Base-by-base conservation (phyloP, 2,113 vertebrate species). In the Chloebia gouldiae region DNA sequence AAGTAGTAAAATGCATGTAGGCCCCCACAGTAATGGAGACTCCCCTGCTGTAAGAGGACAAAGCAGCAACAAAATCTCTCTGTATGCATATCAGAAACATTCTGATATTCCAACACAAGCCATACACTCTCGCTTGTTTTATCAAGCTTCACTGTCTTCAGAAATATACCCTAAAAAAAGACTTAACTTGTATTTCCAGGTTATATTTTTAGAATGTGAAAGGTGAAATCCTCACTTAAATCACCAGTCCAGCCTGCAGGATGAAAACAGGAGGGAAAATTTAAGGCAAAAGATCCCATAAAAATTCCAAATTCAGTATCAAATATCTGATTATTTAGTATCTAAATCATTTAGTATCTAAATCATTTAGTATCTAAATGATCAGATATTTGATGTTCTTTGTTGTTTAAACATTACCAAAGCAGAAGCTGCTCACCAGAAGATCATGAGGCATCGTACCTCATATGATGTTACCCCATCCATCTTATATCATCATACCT, bases 391-490 rank as follows among this genome's bases (percentile, higher is more conserved):
- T 39, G 39, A 39, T 39, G 39, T 39, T 39, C 39, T 39, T 39
- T 39, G 39, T 39, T 39, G 39, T 11, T 39, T 39, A 39, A 39
- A 39, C 39, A 39, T 39, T 39, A 39, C 39, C 39, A 39, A 39
- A 39, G 39, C 39, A 39, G 39, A 11, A 39, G 39, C 11, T 39
- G 39, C 39, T 39, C 39, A 44, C 14, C 30, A 61, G 65, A 51
- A 39, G 42, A 44, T 51, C 4, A 2, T 10, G 33, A 10, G 42
- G 39, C 40, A 50, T 39, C 0, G 0, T 42, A 50, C 0, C 8
- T 39, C 39, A 39, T 39, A 39, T 39, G 39, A 39, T 39, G 11
- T 39, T 11, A 39, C 39, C 39, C 39, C 39, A 39, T 39, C 9
- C 39, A 39, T 11, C 39, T 39, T 11, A 39, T 39, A 11, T 11